Conservation (phyloP, 2,888 invertebrate species). For the Myopa tessellatipennis region DNA sequence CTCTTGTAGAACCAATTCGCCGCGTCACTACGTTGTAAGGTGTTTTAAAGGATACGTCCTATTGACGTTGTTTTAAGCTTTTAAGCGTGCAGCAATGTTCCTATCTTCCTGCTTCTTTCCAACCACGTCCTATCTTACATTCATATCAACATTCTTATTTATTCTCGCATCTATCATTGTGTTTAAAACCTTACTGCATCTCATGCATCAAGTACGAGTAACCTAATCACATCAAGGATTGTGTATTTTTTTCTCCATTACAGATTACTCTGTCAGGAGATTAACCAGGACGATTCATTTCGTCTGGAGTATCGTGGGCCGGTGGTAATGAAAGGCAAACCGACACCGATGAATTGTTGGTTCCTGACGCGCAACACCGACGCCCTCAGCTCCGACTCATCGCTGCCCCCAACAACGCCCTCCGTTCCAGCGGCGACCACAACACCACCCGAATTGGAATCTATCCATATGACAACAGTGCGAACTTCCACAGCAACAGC, state of each 20-base stretch:
- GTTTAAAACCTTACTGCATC: no score
- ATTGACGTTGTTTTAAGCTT: no score
- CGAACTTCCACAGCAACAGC: conserved; percentile 10
- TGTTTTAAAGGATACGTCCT: no score
- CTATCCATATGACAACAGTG: neutral
- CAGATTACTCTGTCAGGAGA: conserved; percentile 83
- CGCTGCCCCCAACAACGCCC: conserved; percentile 55
- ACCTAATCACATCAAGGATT: neutral
- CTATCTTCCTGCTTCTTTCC: no score
- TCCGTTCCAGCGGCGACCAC: conserved; percentile 39
- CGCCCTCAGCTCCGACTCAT: conserved; percentile 51
- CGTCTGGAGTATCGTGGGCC: conserved; percentile 88
- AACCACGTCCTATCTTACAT: no score
- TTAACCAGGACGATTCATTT: conserved; percentile 87
- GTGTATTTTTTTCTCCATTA: conserved; percentile 62
- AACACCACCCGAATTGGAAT: conserved; percentile 31
- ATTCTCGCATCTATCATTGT: no score
- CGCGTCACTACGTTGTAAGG: no score
- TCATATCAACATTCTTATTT: no score
- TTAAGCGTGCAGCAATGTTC: no score
- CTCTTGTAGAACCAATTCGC: no score
- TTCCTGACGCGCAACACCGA: conserved; percentile 73
- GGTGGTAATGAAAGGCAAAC: conserved; percentile 92
- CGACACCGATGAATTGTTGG: conserved; percentile 95
- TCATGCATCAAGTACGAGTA: neutral